Conservation (phyloP, 2,888 invertebrate genomes). For the Acleris emargana region DNA sequence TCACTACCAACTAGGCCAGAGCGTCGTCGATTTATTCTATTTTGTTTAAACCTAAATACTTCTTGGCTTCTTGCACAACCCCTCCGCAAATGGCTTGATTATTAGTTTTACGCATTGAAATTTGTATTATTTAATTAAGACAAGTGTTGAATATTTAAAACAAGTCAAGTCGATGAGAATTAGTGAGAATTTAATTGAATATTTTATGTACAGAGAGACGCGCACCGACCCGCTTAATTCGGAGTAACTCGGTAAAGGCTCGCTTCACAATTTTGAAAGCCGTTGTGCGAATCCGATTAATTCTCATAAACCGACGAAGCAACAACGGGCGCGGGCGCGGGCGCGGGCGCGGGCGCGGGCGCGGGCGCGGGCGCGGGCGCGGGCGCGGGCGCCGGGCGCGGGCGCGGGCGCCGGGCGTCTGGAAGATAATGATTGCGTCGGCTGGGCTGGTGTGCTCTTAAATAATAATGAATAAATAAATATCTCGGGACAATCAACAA, state of each 20-base stretch:
- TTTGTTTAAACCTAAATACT: too few species aligned
- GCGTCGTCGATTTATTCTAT: too few species aligned
- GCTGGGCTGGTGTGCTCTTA: not conserved
- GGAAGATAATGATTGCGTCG: not conserved
- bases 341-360: too few species aligned
- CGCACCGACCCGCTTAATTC: not conserved
- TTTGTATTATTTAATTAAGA: not conserved
- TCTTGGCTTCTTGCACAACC: too few species aligned
- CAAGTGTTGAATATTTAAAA: slow-evolving; percentile 1
- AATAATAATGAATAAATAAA: not conserved
- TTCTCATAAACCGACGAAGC: not conserved
- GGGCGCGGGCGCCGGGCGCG: too few species aligned
- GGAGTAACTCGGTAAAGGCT: not conserved
- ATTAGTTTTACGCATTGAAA: too few species aligned
- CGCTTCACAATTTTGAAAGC: slow-evolving; percentile 3
- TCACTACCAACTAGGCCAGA: too few species aligned
- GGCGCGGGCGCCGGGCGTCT: too few species aligned
- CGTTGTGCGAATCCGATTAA: slow-evolving; percentile 2
- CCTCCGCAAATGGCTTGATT: too few species aligned
- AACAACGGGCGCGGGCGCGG: slow-evolving; percentile 4
- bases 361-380: not conserved
- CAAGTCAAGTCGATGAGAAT: slow-evolving; percentile 1
- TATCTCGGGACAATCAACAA: too few species aligned
- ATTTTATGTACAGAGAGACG: not conserved
- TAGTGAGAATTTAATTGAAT: slow-evolving; percentile 1